phyloP scores from a whole-genome alignment of 2,888 invertebrate species.

The Nemotelus nigrinus region DNA sequence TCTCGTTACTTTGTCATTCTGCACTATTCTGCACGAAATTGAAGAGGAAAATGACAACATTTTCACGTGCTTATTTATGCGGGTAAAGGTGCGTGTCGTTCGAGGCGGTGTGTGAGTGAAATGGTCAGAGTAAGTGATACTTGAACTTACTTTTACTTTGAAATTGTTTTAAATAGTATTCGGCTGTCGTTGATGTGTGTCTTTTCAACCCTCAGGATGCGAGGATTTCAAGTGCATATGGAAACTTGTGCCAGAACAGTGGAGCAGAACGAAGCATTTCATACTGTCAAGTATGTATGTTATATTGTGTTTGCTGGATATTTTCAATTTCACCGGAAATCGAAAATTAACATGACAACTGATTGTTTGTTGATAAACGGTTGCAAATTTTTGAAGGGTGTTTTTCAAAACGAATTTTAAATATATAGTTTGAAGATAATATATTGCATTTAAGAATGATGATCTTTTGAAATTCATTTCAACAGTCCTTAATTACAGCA shows the following conservation, averaged over 20 bases:
- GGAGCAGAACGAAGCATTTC: not conserved
- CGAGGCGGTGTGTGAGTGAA: not conserved
- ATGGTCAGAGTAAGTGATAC: not conserved
- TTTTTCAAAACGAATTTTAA: not conserved
- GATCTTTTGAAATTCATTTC: not conserved
- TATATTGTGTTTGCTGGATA: no score
- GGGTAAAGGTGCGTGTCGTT: slow-evolving; percentile 10
- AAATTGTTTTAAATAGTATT: not conserved
- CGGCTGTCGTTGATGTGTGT: not conserved
- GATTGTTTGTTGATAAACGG: not conserved
- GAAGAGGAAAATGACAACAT: not conserved
- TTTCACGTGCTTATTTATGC: slow-evolving; percentile 1
- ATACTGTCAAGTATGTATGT: no score
- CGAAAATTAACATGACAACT: slow-evolving; percentile 8
- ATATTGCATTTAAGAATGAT: not conserved
- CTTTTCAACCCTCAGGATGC: not conserved
- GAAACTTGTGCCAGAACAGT: not conserved
- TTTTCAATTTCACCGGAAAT: not conserved
- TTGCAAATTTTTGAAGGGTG: not conserved
- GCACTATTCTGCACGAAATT: slow-evolving; percentile 6
- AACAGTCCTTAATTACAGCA: not conserved
- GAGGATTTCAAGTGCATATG: slow-evolving; percentile 9
- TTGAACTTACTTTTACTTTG: slow-evolving; percentile 10
- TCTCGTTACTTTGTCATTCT: slow-evolving; percentile 5
- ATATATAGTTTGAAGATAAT: not conserved